phyloP scores from a whole-genome alignment of 2,888 invertebrate species.

The Ophion slaviceki region DNA sequence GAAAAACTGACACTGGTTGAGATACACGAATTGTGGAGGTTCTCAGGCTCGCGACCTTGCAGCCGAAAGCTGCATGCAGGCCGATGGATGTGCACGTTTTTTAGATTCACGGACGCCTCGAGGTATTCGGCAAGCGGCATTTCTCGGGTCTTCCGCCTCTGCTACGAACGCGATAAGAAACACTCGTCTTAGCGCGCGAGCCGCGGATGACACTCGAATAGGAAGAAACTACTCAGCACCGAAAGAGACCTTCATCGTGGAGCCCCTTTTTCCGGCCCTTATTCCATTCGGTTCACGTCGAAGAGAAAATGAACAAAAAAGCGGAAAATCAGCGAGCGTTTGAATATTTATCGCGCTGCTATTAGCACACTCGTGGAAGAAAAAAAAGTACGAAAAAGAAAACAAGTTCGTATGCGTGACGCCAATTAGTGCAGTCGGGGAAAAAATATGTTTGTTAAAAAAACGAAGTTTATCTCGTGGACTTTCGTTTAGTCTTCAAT shows the following conservation, averaged over 20 bases:
- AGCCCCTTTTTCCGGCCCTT: background rate
- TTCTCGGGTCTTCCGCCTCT: background rate
- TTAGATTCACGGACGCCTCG: background rate
- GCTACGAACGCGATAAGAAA: slow-evolving; percentile 6
- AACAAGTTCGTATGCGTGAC: background rate
- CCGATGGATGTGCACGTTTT: background rate
- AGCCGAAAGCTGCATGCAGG: background rate
- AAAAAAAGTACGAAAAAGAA: background rate
- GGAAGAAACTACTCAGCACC: background rate
- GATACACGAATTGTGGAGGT: background rate
- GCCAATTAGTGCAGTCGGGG: background rate
- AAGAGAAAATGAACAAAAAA: background rate
- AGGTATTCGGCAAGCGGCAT: background rate
- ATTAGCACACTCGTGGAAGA: background rate
- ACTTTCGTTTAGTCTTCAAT: background rate
- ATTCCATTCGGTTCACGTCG: background rate
- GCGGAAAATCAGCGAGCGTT: background rate
- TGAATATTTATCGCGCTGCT: background rate
- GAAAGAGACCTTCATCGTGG: background rate
- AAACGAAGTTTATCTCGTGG: background rate
- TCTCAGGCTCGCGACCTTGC: background rate
- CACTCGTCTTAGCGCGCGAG: background rate
- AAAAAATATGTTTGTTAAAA: background rate
- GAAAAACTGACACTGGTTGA: no score
- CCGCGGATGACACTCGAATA: slow-evolving; percentile 4